Conservation (phyloP, 2,797 vertebrate species). For the Pogonophryne albipinna region DNA sequence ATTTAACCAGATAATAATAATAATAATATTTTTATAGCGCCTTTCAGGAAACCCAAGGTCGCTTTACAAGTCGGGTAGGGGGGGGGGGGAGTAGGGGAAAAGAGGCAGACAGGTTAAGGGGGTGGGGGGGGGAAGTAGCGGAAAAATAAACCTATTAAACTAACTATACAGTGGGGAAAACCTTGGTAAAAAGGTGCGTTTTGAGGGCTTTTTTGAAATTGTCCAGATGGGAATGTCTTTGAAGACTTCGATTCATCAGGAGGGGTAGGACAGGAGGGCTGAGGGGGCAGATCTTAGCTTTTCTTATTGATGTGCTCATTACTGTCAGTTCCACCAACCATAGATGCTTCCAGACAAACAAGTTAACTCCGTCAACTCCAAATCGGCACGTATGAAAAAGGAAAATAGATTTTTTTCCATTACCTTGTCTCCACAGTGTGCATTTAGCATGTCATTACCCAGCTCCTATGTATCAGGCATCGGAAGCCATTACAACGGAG, state of each 20-base stretch:
- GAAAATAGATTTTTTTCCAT: conserved; percentile 73
- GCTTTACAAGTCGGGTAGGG: no score
- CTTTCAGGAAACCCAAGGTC: no score
- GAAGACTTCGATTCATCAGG: conserved; percentile 64
- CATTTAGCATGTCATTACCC: conserved; percentile 72
- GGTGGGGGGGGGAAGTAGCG: no score
- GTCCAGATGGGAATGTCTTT: conserved; percentile 52
- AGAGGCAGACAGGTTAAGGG: no score
- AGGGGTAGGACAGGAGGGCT: conserved; percentile 58
- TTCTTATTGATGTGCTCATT: conserved; percentile 74
- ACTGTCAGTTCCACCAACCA: conserved; percentile 56
- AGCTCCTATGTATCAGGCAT: conserved; percentile 51
- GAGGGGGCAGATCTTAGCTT: conserved; percentile 61
- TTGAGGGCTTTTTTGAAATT: no score
- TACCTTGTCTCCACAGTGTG: conserved; percentile 48
- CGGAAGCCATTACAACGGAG: conserved; percentile 53
- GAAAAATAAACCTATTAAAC: no score
- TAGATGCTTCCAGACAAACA: conserved; percentile 40
- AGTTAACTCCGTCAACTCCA: conserved; percentile 54
- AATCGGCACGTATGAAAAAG: conserved; percentile 70
- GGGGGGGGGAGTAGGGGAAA: no score
- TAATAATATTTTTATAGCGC: no score
- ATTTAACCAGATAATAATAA: no score
- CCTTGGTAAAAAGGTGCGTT: no score
- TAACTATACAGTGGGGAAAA: no score